Evolutionary conservation across 2,888 invertebrate genomes (phyloP), one percentile per base, ranked within the genome.

Genomic region (Ectemnius cavifrons): DNA sequence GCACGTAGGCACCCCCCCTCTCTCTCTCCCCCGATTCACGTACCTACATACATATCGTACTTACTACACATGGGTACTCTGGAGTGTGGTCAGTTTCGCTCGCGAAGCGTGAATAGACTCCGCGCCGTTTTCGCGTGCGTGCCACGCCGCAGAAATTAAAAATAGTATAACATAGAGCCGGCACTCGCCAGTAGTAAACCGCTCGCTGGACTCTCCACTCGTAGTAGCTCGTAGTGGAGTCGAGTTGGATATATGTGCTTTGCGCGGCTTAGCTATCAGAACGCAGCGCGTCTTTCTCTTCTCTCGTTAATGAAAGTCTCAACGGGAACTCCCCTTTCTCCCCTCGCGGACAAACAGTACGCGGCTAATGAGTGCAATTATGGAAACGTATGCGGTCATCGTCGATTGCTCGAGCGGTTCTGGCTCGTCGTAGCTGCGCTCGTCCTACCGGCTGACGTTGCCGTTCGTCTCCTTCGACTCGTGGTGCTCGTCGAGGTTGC

Each of bases 401-500:
- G 69, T 70, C 65, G 66, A 8, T 60, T 61, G 68, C 63, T 37
- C 37, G n/a, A 58, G 46, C 61, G 63, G 63, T 70, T 47, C 27
- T 58, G 59, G 67, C 56, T 65, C 67, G 71, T 75, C 75, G 58
- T 67, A 18, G 56, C 61, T 72, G 59, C 47, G 23, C 8, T 60
- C 72, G 78, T 66, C 52, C 37, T 60, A 66, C 68, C 52, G 70
- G 64, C 71, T 63, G 58, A 68, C 62, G 67, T 80, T 66, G 67
- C 67, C 62, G 65, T 78, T 65, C 14, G 69, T 67, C 66, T 37
- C 57, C 74, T 61, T 52, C 60, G 46, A 20, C 23, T 56, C 37
- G 59, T 49, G 52, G 28, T 49, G 13, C 14, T 78, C 71, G 56
- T 69, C 77, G 69, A 72, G 73, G 68, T 75, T 82, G 76, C 74